Base-by-base conservation (phyloP, 53 echinoderm and acorn worm genomes). In the Astropecten irregularis region DNA sequence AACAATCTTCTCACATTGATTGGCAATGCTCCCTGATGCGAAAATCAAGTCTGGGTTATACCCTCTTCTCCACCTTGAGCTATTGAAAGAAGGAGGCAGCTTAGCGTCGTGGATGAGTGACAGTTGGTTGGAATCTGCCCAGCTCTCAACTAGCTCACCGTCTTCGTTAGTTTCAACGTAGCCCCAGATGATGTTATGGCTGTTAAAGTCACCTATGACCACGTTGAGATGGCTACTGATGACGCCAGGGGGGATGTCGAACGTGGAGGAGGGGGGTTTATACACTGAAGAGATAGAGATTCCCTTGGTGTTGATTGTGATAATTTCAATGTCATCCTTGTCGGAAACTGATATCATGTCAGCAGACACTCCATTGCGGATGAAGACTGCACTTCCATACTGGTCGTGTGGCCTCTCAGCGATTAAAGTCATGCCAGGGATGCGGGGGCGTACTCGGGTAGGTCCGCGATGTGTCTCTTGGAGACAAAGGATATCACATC, bases 21-120 rank as follows among this genome's bases (percentile, higher is more conserved):
- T n/a, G 13, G 87, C 82, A 22, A 87, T 87, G 51, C 52, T 40
- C 21, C 14, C 58, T n/a, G 69, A 47, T 3, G 49, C 85, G 11
- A 54, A 44, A 64, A 61, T 50, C 18, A 87, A 40, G 48, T 91
- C 87, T 72, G 73, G 87, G 57, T 91, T 91, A 47, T 82, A 87
- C 0, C 76, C 87, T 19, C 49, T 32, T 89, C 34, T 77, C 89
- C 84, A 85, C 3, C 69, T 64, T 25, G 64, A 53, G 29, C 69
- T 77, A 36, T 55, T 71, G 66, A n/a, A n/a, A n/a, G n/a, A n/a
- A n/a, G n/a, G n/a, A n/a, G n/a, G n/a, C n/a, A n/a, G n/a, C n/a
- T n/a, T 73, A 9, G 76, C 59, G 40, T 76, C 86, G 66, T 76
- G 66, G 22, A 64, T 82, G 59, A 71, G 73, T 69, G 69, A 28